phyloP scores from a whole-genome alignment of 2,888 invertebrate genomes.

The Rhodophaea formosa region DNA sequence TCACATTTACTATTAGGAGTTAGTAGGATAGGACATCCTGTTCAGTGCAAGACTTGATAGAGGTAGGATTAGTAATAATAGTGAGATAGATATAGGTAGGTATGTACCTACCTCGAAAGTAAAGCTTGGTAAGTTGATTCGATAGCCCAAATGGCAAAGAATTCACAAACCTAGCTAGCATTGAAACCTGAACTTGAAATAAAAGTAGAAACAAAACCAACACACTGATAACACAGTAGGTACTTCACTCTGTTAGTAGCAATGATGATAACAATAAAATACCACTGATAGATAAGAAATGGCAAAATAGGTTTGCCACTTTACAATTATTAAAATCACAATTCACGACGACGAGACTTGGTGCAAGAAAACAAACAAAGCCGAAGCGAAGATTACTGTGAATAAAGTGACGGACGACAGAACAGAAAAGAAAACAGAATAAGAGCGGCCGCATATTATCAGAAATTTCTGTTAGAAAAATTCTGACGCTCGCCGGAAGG shows the following conservation, averaged over 20 bases:
- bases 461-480: too few relatives aligned
- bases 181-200: slow-evolving; percentile 43
- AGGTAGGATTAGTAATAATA: too few relatives aligned
- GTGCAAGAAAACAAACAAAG: not conserved
- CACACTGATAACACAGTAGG: not conserved
- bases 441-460: too few relatives aligned
- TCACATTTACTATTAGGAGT: too few relatives aligned
- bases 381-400: not conserved
- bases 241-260: not conserved
- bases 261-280: not conserved
- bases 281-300: not conserved
- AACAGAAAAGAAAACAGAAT: too few relatives aligned
- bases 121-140: slow-evolving; percentile 82
- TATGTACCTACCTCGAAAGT: slow-evolving; percentile 83
- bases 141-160: slow-evolving; percentile 82
- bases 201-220: slow-evolving; percentile 7
- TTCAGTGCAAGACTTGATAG: too few relatives aligned
- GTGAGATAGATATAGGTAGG: too few relatives aligned
- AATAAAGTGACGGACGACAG: too few relatives aligned
- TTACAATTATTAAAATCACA: not conserved
- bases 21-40: too few relatives aligned
- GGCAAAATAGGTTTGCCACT: not conserved
- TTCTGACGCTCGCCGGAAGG: too few relatives aligned
- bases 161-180: slow-evolving; percentile 81
- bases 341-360: not conserved